Conservation (phyloP, 1,140 invertebrate genomes). For the Daktulosphaira vitifoliae region DNA sequence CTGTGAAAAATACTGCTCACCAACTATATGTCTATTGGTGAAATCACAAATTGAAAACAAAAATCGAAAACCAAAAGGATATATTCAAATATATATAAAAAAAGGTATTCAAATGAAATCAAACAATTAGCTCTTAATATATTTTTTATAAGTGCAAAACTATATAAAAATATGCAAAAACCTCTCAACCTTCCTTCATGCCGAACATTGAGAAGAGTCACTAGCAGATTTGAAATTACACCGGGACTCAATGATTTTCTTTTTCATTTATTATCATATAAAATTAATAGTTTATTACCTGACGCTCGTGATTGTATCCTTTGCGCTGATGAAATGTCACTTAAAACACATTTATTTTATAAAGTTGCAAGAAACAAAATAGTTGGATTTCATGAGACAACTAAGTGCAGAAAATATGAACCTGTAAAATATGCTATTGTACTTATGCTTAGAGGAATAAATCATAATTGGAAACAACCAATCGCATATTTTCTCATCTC, state of each 20-base stretch:
- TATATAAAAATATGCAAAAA: constrained; percentile 4
- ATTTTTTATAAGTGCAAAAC: not conserved
- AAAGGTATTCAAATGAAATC: not conserved
- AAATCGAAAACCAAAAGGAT: not conserved
- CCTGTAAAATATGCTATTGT: not conserved
- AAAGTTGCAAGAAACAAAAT: not conserved
- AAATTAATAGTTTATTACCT: not conserved
- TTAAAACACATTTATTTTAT: constrained; percentile 8
- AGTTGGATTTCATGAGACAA: constrained; percentile 3
- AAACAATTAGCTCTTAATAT: not conserved
- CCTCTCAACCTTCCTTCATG: not conserved
- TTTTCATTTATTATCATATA: not conserved
- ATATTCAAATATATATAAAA: no score
- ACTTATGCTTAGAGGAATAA: not conserved
- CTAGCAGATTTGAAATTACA: not conserved
- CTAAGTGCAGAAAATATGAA: not conserved
- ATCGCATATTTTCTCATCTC: not conserved
- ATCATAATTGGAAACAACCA: constrained; percentile 1
- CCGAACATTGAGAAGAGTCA: not conserved
- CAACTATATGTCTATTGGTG: not conserved
- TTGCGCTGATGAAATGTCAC: not conserved
- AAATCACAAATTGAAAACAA: not conserved
- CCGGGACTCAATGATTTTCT: not conserved
- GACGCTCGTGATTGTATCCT: not conserved
- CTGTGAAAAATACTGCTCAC: not conserved